Base-by-base conservation (phyloP, 2,797 vertebrate genomes). In the Microcaecilia unicolor region DNA sequence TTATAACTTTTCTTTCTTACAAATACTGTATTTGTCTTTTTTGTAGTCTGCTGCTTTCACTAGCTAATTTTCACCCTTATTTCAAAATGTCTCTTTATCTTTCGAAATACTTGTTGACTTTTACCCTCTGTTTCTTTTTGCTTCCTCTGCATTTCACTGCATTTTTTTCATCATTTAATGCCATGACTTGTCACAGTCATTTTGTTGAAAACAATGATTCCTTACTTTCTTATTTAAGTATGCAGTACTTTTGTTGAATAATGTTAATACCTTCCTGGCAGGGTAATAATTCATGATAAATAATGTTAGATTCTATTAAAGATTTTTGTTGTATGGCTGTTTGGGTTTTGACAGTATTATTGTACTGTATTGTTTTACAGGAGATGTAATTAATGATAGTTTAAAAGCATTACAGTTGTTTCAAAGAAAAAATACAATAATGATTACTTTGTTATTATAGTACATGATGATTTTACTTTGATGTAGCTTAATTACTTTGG, bases 251-350 rank as follows among this genome's bases (percentile, higher is more conserved):
- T n/a, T 54, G 38, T 61, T 70, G 61, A 72, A 47, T 73, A 82
- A 79, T 80, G 81, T 81, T 82, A 81, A 81, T 75, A 55, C 57
- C 46, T 64, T 64, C 63, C 58, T 67, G 61, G 57, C 76, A 67
- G 48, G 55, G 48, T 29, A 67, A n/a, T 68, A 74, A 71, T 76
- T 72, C 74, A 61, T 61, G 50, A 55, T 37, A 63, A 44, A 58
- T 47, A 55, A 55, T 44, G 38, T 28, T 51, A 31, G 46, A 64
- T 72, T 77, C n/a, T n/a, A n/a, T n/a, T n/a, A n/a, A n/a, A n/a
- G n/a, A n/a, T n/a, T n/a, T n/a, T n/a, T n/a, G n/a, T n/a, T n/a
- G n/a, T n/a, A n/a, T n/a, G n/a, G n/a, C n/a, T n/a, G n/a, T n/a
- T n/a, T n/a, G n/a, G n/a, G n/a, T n/a, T n/a, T n/a, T n/a, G n/a